phyloP scores from a whole-genome alignment of 2,113 vertebrate genomes.

The Psilopsiagon aymara region DNA sequence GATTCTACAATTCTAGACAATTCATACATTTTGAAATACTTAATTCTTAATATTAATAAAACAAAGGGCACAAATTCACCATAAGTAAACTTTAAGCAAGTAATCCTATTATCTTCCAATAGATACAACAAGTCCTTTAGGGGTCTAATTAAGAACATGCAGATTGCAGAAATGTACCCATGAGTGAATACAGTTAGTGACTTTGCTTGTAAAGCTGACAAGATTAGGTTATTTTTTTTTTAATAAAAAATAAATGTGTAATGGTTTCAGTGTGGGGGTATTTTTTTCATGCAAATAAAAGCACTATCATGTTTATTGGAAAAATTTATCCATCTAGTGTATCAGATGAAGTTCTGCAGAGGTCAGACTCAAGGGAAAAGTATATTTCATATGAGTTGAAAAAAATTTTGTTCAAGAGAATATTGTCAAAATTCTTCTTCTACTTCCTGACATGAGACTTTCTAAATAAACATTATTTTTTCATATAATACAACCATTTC shows the following conservation, averaged over 20 bases:
- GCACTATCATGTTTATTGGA: not conserved
- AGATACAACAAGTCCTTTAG: not conserved
- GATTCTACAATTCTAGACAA: not conserved
- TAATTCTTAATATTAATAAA: not conserved
- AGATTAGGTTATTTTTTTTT: not conserved
- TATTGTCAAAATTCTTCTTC: constrained; percentile 8
- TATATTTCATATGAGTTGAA: not conserved
- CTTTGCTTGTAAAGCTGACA: not conserved
- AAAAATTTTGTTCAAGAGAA: not conserved
- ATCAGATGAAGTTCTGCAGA: not conserved
- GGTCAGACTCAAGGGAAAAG: not conserved
- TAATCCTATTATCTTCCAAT: not conserved
- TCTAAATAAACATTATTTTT: constrained; percentile 7
- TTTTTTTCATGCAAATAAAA: not conserved
- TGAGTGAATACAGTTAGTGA: not conserved
- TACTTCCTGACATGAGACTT: not conserved
- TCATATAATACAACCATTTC: not conserved
- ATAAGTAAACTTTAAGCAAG: not conserved
- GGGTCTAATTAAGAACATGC: not conserved
- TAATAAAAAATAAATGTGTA: not conserved
- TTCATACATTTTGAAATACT: not conserved
- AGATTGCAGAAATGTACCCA: not conserved
- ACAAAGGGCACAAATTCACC: not conserved
- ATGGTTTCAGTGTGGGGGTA: not conserved
- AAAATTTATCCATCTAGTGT: not conserved